Base-by-base conservation (phyloP, 2,113 vertebrate species). In the Peromyscus polionotus region DNA sequence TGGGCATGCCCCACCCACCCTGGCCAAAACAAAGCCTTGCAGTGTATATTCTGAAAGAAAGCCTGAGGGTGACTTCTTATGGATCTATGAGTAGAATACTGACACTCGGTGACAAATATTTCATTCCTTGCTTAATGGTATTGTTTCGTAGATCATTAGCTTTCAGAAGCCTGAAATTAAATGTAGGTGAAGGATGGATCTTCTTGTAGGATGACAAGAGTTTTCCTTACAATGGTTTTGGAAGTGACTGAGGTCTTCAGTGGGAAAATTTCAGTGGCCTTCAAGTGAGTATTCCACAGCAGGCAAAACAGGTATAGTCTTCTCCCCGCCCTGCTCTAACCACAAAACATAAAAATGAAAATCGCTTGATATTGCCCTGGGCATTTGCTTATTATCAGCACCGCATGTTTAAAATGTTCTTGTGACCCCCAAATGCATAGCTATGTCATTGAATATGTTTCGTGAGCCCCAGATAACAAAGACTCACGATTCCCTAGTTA, bases 91-190 rank as follows among this genome's bases (percentile, higher is more conserved):
- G 39, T 3, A n/a, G 7, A n/a, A 70, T 31, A 88, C 33, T 80
- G 67, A 57, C 39, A 81, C 80, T 92, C n/a, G 65, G 13, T 57
- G 9, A 91, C 31, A 36, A 33, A 57, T 65, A 88, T 48, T 81
- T 88, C 92, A 94, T 17, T 76, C n/a, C 75, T 51, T 67, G 20
- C 48, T 92, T 59, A 65, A 0, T 67, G 17, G 13, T 20, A 5
- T 79, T 65, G 59, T 31, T 42, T 65, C 22, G 10, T 31, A 65
- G 59, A 84, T 39, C n/a, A 48, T 77, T 63, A 85, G 86, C 39
- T 68, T 57, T 83, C 80, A 72, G 36, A 83, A 68, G 24, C 83
- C 36, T 93, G 68, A 92, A 77, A 94, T 88, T 54, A 80, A 94
- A n/a, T 22, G 16, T 73, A 33, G 22, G 7, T n/a, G 19, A 61